These are phyloP conservation scores for Aquatica leii DNA, from an alignment of 2,888 invertebrate species.

Conservation along the genomic window DNA sequence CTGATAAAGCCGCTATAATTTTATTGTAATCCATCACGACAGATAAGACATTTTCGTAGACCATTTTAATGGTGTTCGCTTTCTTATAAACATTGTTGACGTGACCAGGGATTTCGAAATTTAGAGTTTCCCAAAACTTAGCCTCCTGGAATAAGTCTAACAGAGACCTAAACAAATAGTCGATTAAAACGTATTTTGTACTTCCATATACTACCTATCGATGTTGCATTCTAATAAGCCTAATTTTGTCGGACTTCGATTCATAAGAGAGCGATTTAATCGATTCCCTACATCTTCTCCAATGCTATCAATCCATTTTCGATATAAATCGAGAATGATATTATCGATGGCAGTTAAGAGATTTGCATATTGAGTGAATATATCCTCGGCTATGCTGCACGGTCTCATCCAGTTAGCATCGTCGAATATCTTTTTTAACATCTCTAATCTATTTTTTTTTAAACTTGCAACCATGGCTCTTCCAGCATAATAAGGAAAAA, in stretches of 20 bases:
- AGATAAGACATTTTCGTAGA: slow-evolving; percentile 75
- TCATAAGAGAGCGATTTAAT: slow-evolving; percentile 77
- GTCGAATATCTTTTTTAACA: slow-evolving; percentile 71
- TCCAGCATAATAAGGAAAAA: slow-evolving; percentile 77
- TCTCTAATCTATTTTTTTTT: slow-evolving; percentile 70
- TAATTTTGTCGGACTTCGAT: slow-evolving; percentile 68
- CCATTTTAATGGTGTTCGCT: slow-evolving; percentile 66
- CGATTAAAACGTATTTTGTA: no score
- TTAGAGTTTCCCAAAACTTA: slow-evolving; percentile 75
- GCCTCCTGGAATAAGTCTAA: slow-evolving; percentile 77
- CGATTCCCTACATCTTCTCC: slow-evolving; percentile 68
- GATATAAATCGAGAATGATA: slow-evolving; percentile 64
- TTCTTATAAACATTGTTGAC: slow-evolving; percentile 71
- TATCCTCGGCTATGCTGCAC: slow-evolving; percentile 76
- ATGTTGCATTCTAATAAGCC: slow-evolving; percentile 83
- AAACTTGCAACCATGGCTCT: slow-evolving; percentile 73
- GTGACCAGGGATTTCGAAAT: slow-evolving; percentile 73
- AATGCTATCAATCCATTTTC: slow-evolving; percentile 66
- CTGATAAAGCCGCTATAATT: slow-evolving; percentile 77
- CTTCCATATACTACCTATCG: slow-evolving; percentile 66
- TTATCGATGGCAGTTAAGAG: slow-evolving; percentile 68
- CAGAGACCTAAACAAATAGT: slow-evolving; percentile 66
- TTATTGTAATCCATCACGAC: slow-evolving; percentile 81
- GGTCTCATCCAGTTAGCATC: slow-evolving; percentile 81
- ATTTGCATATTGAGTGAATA: slow-evolving; percentile 73